Evolutionary conservation across 2,113 vertebrate genomes (phyloP).

Genomic region (Tapirus terrestris): DNA sequence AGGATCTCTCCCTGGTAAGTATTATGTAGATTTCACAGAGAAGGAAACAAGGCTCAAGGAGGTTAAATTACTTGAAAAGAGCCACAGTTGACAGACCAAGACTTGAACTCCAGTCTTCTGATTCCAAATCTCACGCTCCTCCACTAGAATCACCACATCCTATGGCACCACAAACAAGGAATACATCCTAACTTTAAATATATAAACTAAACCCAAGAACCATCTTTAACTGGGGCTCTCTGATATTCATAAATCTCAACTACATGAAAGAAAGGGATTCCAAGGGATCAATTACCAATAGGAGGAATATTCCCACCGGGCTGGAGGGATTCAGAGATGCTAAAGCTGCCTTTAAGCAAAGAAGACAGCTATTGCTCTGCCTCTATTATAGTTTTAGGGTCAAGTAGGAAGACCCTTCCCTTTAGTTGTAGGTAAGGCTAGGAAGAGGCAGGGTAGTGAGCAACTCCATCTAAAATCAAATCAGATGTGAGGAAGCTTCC

Average conservation of each 20-base stretch:
- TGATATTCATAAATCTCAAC: background rate
- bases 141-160: background rate
- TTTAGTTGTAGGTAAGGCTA: background rate
- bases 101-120: background rate
- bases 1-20: background rate
- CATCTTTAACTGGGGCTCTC: background rate
- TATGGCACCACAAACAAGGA: background rate
- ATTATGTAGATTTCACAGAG: background rate
- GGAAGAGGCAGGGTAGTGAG: background rate
- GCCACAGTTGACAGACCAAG: background rate
- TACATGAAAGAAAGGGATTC: background rate
- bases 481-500: background rate
- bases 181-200: background rate
- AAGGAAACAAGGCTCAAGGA: background rate
- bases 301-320: background rate
- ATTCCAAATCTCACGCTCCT: background rate
- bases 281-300: background rate
- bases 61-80: background rate
- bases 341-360: background rate
- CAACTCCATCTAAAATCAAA: background rate
- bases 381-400: background rate
- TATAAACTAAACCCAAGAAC: background rate
- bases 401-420: background rate
- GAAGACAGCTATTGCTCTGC: background rate
- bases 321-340: background rate